A percentile compares a stretch with the other conserved stretches of the same genome.
These are phyloP conservation scores for Drosophila borborema DNA, from an alignment of 2,888 invertebrate species.

Conservation along the genomic window DNA sequence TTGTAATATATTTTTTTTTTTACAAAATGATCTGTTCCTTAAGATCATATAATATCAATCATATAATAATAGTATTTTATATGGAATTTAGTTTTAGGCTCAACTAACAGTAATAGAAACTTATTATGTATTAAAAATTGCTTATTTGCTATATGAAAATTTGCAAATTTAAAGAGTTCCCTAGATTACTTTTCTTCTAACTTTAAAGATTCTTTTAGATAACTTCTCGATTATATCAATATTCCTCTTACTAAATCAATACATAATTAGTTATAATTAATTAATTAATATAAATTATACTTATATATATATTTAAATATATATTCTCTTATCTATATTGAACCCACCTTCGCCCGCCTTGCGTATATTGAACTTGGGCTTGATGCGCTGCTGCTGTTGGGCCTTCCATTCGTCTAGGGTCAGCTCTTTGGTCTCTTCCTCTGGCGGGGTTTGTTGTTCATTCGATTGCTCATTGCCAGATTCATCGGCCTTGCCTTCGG, in stretches of 20 bases:
- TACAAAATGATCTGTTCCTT: too few relatives aligned
- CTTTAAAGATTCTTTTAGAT: neutral
- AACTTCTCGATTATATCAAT: neutral
- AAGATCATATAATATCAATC: too few relatives aligned
- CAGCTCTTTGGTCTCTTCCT: constrained; percentile 93
- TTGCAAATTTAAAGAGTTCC: too few relatives aligned
- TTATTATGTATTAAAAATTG: too few relatives aligned
- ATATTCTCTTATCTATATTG: neutral
- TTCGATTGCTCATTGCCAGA: constrained; percentile 84
- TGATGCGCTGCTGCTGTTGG: constrained; percentile 91
- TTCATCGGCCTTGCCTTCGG: constrained; percentile 82
- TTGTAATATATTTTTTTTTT: too few relatives aligned
- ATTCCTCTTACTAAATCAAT: neutral
- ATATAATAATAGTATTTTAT: neutral
- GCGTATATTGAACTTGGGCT: constrained; percentile 95
- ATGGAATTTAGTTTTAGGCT: too few relatives aligned
- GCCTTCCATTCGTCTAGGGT: constrained; percentile 98
- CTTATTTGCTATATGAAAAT: too few relatives aligned
- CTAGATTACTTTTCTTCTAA: neutral
- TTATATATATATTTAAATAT: neutral
- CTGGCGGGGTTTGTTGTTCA: constrained; percentile 86
- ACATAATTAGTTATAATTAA: neutral
- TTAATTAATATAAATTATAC: neutral
- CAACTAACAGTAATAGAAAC: too few relatives aligned
- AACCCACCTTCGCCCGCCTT: constrained; percentile 93